Evolutionary conservation across 2,113 vertebrate genomes (phyloP).

Genomic region (Pachyramphus minor): DNA sequence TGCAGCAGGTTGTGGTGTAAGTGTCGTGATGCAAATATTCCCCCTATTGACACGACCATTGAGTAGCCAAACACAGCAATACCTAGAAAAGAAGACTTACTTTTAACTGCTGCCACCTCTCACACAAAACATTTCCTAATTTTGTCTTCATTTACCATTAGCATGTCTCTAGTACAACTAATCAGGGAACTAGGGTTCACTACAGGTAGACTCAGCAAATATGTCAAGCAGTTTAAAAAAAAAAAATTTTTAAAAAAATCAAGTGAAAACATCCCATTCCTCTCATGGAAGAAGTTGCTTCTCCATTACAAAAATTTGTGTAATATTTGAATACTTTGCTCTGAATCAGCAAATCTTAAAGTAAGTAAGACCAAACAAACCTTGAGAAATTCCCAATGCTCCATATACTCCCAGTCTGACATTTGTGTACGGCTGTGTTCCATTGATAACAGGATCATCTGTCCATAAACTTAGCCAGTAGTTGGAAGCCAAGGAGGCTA

Average conservation of each 20-base stretch:
- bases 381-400: constrained; percentile 86
- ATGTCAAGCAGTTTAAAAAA: neutral
- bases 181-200: neutral
- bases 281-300: neutral
- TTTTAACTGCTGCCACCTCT: neutral
- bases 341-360: neutral
- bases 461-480: constrained; percentile 98
- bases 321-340: neutral
- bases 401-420: constrained; percentile 89
- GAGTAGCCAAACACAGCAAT: constrained; percentile 89
- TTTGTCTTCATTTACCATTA: neutral
- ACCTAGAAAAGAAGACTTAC: constrained; percentile 66
- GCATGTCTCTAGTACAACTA: neutral
- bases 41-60: constrained; percentile 86
- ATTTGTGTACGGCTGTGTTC: constrained; percentile 82
- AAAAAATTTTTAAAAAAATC: neutral
- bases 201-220: neutral
- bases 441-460: constrained; percentile 88
- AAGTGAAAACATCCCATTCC: neutral
- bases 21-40: constrained; percentile 85
- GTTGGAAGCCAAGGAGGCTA: constrained; percentile 85
- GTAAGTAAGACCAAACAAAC: constrained; percentile 63
- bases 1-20: constrained; percentile 87
- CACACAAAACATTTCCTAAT: neutral
- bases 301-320: neutral